Evolutionary conservation across 1,140 invertebrate genomes (phyloP), one percentile per base, ranked within the genome.

Genomic region (Panagrolaimus sp.): DNA sequence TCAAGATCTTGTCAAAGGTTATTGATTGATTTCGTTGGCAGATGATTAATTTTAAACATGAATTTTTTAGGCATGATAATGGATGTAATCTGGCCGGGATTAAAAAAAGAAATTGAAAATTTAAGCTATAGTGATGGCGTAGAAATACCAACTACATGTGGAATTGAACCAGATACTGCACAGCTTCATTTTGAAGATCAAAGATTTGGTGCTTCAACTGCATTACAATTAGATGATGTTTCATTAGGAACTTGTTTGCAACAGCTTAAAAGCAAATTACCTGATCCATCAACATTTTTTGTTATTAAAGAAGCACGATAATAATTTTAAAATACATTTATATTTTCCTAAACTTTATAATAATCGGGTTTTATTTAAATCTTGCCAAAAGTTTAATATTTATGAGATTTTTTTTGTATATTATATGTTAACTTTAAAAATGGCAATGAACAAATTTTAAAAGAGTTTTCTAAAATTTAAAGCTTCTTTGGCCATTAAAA

Each of bases 1-100:
- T 47, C 73, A 80, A 51, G 81, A 83, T 70, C 64, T 81, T 14
- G 76, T 81, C 14, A 66, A 77, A 65, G 78, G 78, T 81, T 14
- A 9, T n/a, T n/a, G n/a, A 46, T 25, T 16, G 25, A 43, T 27
- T 14, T 16, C 43, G 13, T 38, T 45, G 1, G 16, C 5, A 16
- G 14, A 13, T 16, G 23, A n/a, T 13, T 47, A n/a, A n/a, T 25
- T 20, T 53, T 65, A 31, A 25, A 9, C 51, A 20, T 5, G 14
- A 20, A 57, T n/a, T 48, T 73, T 69, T 23, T 62, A 80, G 79
- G 75, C 48, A 79, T 81, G 81, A 75, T 81, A 44, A 71, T 76
- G 68, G 81, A 82, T 48, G 77, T 82, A 38, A 75, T 82, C 14
- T 82, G 81, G 81, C 80, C 80, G 8, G 72, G 68, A 38, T 66